Conservation (phyloP, 2,888 invertebrate species). For the Lathronympha strigana region DNA sequence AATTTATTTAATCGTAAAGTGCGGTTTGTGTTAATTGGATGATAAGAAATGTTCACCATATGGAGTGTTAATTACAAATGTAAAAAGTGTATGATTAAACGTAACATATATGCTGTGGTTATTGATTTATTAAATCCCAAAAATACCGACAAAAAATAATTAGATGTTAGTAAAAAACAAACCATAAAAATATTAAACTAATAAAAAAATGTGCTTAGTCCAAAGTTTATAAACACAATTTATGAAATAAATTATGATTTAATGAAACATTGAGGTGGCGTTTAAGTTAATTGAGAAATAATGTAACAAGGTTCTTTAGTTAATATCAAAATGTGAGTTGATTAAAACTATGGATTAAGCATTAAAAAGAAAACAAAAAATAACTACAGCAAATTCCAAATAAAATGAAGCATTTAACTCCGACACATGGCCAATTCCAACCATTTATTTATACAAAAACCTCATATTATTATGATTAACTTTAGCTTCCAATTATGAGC, state of each 20-base stretch:
- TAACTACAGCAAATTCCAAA: conserved; percentile 6
- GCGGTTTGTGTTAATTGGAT: conserved; percentile 18
- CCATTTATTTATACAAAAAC: conserved; percentile 9
- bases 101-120: conserved; percentile 10
- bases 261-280: neutral
- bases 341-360: conserved; percentile 5
- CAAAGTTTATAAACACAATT: neutral
- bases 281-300: neutral
- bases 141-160: neutral
- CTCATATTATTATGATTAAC: conserved; percentile 33
- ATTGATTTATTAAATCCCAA: conserved; percentile 6
- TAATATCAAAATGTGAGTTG: neutral
- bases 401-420: conserved; percentile 15
- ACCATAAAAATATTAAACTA: neutral
- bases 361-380: neutral
- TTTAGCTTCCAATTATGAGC: conserved; percentile 21
- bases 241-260: too few species aligned
- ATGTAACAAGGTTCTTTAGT: neutral
- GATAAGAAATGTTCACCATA: conserved; percentile 13
- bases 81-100: conserved; percentile 12
- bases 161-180: conserved; percentile 14
- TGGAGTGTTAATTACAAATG: neutral
- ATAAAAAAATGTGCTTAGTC: neutral
- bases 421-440: neutral
- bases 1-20: conserved; percentile 3